These are phyloP conservation scores for Drosophila sproati DNA, from an alignment of 1,140 invertebrate genomes.

Conservation along the genomic window DNA sequence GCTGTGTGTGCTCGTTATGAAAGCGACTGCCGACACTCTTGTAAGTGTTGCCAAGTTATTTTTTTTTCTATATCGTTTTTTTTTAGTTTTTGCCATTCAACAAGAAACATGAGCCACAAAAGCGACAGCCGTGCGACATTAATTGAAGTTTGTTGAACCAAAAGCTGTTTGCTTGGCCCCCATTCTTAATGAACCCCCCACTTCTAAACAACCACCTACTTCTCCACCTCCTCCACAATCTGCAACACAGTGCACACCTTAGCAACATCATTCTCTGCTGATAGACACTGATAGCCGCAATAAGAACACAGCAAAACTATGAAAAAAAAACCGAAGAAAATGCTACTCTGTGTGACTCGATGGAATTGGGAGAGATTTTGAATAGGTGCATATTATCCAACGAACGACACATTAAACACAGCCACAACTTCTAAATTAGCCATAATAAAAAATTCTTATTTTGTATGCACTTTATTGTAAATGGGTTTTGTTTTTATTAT, in stretches of 20 bases:
- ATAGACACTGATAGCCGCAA: conserved; percentile 6
- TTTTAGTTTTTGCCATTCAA: conserved; percentile 41
- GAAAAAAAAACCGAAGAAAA: neutral
- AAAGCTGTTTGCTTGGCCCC: conserved; percentile 66
- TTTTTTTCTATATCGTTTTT: conserved; percentile 28
- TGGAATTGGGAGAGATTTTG: neutral
- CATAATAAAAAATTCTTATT: too few relatives aligned
- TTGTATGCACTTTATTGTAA: too few relatives aligned
- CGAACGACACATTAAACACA: too few relatives aligned
- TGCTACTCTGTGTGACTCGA: neutral
- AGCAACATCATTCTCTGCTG: conserved; percentile 19
- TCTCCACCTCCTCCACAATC: neutral
- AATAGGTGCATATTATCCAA: neutral
- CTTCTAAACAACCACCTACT: neutral
- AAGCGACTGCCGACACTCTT: conserved; percentile 62
- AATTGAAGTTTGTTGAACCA: conserved; percentile 81
- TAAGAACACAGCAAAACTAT: neutral
- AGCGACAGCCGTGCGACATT: conserved; percentile 64
- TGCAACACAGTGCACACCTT: neutral
- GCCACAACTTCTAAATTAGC: too few relatives aligned
- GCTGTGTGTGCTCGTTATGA: conserved; percentile 57
- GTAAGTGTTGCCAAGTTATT: conserved; percentile 71
- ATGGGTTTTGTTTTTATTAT: too few relatives aligned
- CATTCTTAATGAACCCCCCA: conserved; percentile 32
- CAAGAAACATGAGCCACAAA: conserved; percentile 64